A percentile compares a stretch with the other conserved stretches of the same genome.
phyloP scores from a whole-genome alignment of 2,113 vertebrate species.

The Cygnus atratus region DNA sequence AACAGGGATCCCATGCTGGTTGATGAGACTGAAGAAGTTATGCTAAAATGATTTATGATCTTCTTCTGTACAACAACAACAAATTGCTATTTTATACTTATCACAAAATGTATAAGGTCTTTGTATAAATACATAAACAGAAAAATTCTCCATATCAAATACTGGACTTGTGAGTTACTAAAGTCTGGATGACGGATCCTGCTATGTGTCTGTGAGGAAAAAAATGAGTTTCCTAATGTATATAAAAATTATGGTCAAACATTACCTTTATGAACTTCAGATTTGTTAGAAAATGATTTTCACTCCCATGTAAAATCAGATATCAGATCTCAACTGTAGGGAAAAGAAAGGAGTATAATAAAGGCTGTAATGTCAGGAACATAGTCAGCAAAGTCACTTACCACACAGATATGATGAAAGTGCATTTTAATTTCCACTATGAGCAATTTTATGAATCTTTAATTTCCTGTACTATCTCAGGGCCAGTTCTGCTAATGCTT shows the following conservation, averaged over 20 bases:
- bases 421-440: neutral
- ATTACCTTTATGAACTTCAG: neutral
- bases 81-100: neutral
- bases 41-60: neutral
- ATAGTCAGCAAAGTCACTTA: constrained; percentile 24
- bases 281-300: neutral
- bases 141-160: neutral
- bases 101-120: neutral
- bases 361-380: neutral
- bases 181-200: neutral
- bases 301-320: neutral
- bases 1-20: constrained; percentile 1
- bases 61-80: neutral
- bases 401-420: constrained; percentile 37
- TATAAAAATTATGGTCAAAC: neutral
- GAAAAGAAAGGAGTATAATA: neutral
- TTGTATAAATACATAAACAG: neutral
- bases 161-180: neutral
- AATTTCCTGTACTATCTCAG: constrained; percentile 49
- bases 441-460: constrained; percentile 53
- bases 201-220: neutral
- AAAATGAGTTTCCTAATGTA: neutral
- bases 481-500: constrained; percentile 30
- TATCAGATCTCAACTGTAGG: neutral
- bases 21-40: constrained; percentile 17